Evolutionary conservation across 2,888 invertebrate genomes (phyloP).

Genomic region (Eledona agricola): DNA sequence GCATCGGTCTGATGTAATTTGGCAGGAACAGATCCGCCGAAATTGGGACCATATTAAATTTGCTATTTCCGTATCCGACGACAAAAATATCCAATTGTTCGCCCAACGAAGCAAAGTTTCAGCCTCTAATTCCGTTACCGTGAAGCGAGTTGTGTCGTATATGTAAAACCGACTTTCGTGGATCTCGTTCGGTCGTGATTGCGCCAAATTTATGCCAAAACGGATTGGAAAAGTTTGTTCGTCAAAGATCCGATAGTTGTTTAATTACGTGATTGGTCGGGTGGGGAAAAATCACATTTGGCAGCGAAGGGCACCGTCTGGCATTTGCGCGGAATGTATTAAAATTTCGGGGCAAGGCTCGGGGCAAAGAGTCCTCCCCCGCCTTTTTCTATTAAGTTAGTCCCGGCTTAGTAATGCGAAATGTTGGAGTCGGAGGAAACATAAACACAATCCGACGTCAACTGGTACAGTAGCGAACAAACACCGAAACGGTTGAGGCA

Average conservation of each 20-base stretch:
- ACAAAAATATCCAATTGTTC: constrained; percentile 1
- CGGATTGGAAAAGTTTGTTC: not conserved
- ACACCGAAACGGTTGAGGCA: too few relatives aligned
- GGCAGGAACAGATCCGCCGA: too few relatives aligned
- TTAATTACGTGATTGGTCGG: too few relatives aligned
- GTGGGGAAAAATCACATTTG: too few relatives aligned
- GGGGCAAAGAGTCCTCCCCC: too few relatives aligned
- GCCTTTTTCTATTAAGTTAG: constrained; percentile 11
- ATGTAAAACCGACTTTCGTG: constrained; percentile 4
- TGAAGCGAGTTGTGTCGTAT: constrained; percentile 1
- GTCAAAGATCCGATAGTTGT: too few relatives aligned
- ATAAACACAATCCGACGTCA: constrained; percentile 27
- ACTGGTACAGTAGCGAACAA: too few relatives aligned
- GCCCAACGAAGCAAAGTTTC: constrained; percentile 7
- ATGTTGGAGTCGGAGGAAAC: constrained; percentile 23
- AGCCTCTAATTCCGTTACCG: constrained; percentile 6
- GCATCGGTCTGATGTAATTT: too few relatives aligned
- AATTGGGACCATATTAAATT: constrained; percentile 1
- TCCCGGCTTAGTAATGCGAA: constrained; percentile 20
- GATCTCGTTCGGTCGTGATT: not conserved
- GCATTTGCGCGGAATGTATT: too few relatives aligned
- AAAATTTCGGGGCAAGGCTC: too few relatives aligned
- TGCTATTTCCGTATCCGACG: constrained; percentile 2
- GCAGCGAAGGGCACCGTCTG: too few relatives aligned
- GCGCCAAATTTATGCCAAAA: constrained; percentile 9